Conservation (phyloP, 1,140 invertebrate species). For the Rhagoletis zephyria region DNA sequence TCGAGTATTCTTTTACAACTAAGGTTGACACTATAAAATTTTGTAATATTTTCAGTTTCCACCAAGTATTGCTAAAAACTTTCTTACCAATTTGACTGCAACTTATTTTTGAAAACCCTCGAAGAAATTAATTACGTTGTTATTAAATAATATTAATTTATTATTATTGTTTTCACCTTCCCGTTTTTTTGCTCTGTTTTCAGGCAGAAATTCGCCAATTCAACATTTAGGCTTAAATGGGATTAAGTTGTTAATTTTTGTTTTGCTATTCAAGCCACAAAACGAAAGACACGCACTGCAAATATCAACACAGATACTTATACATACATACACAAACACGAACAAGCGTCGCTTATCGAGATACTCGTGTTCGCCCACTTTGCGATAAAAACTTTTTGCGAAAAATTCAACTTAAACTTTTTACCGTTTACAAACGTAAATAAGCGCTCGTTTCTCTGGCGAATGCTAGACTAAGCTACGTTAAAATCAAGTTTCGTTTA, state of each 20-base stretch:
- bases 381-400: slow-evolving; percentile 20
- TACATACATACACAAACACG: not conserved
- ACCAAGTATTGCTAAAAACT: not conserved
- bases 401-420: slow-evolving; percentile 9
- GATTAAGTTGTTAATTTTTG: not conserved
- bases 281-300: not conserved
- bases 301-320: not conserved
- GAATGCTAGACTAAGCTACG: not conserved
- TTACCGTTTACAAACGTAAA: not conserved
- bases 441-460: not conserved
- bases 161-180: not conserved
- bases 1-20: not conserved
- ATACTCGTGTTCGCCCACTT: slow-evolving; percentile 1
- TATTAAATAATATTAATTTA: slow-evolving; percentile 1
- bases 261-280: not conserved
- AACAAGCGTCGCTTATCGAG: not conserved
- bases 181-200: no score
- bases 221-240: not conserved
- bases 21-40: no score
- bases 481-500: not conserved
- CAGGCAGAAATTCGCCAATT: no score
- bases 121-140: not conserved
- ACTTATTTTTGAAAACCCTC: not conserved
- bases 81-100: slow-evolving; percentile 8
- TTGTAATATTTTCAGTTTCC: not conserved